Evolutionary conservation across 2,888 invertebrate genomes (phyloP).

Genomic region (Dicranocentrus wangi): DNA sequence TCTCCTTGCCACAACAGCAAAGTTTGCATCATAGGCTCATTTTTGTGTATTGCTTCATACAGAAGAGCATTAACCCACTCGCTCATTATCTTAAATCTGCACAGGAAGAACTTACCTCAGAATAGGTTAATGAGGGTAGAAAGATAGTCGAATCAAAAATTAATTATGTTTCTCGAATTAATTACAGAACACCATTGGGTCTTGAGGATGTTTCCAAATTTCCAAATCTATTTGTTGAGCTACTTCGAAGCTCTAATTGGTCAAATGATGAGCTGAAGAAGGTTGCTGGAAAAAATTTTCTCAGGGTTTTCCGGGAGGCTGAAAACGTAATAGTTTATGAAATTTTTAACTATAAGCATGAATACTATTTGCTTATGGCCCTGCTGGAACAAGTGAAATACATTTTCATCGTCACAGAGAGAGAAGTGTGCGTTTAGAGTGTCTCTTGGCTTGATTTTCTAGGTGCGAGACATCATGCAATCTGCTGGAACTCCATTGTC

Average conservation of each 20-base stretch:
- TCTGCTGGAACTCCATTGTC: conserved; percentile 56
- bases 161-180: not conserved
- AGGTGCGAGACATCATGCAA: conserved; percentile 69
- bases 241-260: conserved; percentile 78
- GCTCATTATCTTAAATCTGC: too few relatives aligned
- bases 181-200: conserved; percentile 76
- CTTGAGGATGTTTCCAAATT: conserved; percentile 79
- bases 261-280: conserved; percentile 75
- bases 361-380: not conserved
- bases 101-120: too few relatives aligned
- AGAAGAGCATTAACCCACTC: too few relatives aligned
- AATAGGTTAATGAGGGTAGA: too few relatives aligned
- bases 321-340: conserved; percentile 73
- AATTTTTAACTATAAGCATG: not conserved
- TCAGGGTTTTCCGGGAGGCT: conserved; percentile 75
- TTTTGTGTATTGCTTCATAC: too few relatives aligned
- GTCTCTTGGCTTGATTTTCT: not conserved
- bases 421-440: not conserved
- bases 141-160: too few relatives aligned
- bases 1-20: too few relatives aligned
- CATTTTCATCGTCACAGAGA: not conserved
- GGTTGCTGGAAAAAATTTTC: conserved; percentile 76
- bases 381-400: not conserved
- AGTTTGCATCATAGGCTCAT: too few relatives aligned
- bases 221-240: conserved; percentile 79